phyloP scores from a whole-genome alignment of 2,888 invertebrate species.

The Rugalucina vietnamica region DNA sequence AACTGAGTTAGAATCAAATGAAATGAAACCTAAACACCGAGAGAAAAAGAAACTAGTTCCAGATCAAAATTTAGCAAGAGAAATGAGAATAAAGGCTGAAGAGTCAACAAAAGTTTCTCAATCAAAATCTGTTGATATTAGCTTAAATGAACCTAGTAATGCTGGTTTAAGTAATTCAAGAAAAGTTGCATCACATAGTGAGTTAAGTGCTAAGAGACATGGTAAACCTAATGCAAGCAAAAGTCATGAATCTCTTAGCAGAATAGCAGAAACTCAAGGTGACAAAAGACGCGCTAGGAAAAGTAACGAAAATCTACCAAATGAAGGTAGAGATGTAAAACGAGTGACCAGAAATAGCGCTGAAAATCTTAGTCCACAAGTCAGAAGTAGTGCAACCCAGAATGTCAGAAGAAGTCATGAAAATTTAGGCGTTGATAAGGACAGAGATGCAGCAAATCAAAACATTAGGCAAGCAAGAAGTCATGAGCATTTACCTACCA shows the following conservation, averaged over 20 bases:
- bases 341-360: background rate
- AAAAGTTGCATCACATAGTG: conserved; percentile 28
- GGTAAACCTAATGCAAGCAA: background rate
- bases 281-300: background rate
- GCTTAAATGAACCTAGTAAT: conserved; percentile 14
- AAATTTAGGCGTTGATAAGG: background rate
- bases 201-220: background rate
- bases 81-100: background rate
- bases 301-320: background rate
- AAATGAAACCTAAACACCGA: background rate
- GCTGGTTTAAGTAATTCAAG: conserved; percentile 8
- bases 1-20: background rate
- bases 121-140: conserved; percentile 41
- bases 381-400: background rate
- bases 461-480: conserved; percentile 7
- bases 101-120: conserved; percentile 16
- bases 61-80: conserved; percentile 1
- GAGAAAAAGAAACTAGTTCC: conserved; percentile 1
- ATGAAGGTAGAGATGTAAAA: background rate
- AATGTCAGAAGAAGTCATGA: conserved; percentile 5
- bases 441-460: background rate
- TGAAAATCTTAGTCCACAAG: background rate
- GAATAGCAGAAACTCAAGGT: background rate
- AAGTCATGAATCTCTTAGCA: conserved; percentile 1
- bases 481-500: conserved; percentile 1